Evolutionary conservation across 2,888 invertebrate genomes (phyloP).

Genomic region (Ormyrus thymus): DNA sequence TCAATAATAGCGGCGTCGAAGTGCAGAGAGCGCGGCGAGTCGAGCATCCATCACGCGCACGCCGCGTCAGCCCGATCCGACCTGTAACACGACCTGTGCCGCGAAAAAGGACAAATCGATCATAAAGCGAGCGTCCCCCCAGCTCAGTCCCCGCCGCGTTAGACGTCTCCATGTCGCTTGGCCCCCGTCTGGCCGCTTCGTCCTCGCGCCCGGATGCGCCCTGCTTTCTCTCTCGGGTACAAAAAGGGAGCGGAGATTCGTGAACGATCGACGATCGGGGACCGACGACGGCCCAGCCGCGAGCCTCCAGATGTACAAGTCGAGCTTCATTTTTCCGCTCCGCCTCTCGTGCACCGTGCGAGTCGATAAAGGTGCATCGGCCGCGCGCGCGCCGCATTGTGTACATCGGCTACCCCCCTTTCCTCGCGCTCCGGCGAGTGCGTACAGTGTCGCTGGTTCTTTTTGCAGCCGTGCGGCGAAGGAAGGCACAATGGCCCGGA

Average conservation of each 20-base stretch:
- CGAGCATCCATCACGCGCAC: no score
- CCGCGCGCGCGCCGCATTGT: background rate
- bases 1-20: conserved; percentile 22
- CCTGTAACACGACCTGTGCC: no score
- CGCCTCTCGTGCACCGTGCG: background rate
- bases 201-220: no score
- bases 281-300: conserved; percentile 29
- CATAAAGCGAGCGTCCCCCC: background rate
- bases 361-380: no score
- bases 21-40: background rate
- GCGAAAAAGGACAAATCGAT: background rate
- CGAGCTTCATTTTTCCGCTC: conserved; percentile 28
- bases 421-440: background rate
- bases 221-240: no score
- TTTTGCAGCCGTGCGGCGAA: background rate
- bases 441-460: background rate
- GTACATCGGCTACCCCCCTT: background rate
- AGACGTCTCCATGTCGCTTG: no score
- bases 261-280: conserved; percentile 28
- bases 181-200: no score
- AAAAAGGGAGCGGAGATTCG: conserved; percentile 16
- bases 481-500: no score
- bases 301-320: background rate
- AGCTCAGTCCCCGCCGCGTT: no score
- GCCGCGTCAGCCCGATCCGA: no score